Conservation (phyloP, 2,888 invertebrate genomes). For the Axea sp. region DNA sequence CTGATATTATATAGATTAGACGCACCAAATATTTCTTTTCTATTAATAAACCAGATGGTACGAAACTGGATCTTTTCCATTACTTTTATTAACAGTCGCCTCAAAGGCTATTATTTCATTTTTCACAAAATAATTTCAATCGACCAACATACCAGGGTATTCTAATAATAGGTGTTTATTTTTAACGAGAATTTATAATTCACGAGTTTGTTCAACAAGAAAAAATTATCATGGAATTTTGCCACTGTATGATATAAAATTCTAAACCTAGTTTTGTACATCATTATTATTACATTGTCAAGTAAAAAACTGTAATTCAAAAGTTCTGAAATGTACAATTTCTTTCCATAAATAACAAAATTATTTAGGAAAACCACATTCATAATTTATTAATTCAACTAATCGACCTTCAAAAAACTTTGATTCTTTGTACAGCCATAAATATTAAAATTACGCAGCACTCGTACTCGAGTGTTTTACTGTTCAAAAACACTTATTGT, state of each 20-base stretch:
- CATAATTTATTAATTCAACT: too few relatives aligned
- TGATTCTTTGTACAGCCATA: too few relatives aligned
- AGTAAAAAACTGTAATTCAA: constrained; percentile 38
- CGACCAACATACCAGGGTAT: background rate
- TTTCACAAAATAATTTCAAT: background rate
- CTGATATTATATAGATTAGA: too few relatives aligned
- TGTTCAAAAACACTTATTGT: too few relatives aligned
- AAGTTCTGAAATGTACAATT: background rate
- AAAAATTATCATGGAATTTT: constrained; percentile 25
- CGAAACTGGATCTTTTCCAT: too few relatives aligned
- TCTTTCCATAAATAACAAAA: too few relatives aligned
- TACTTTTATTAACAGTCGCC: background rate
- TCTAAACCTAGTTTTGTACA: constrained; percentile 47
- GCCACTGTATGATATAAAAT: constrained; percentile 26
- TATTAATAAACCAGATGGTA: constrained; percentile 9
- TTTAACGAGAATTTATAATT: background rate
- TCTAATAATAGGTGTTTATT: background rate
- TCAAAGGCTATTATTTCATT: background rate
- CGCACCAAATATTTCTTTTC: constrained; percentile 5
- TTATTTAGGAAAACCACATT: too few relatives aligned
- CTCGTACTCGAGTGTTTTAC: background rate
- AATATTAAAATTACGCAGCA: background rate
- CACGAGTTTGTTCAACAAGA: constrained; percentile 12
- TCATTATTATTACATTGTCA: constrained; percentile 42
- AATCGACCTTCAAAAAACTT: too few relatives aligned